Evolutionary conservation across 2,113 vertebrate genomes (phyloP), one percentile per base, ranked within the genome.

Genomic region (Pseudois nayaur): DNA sequence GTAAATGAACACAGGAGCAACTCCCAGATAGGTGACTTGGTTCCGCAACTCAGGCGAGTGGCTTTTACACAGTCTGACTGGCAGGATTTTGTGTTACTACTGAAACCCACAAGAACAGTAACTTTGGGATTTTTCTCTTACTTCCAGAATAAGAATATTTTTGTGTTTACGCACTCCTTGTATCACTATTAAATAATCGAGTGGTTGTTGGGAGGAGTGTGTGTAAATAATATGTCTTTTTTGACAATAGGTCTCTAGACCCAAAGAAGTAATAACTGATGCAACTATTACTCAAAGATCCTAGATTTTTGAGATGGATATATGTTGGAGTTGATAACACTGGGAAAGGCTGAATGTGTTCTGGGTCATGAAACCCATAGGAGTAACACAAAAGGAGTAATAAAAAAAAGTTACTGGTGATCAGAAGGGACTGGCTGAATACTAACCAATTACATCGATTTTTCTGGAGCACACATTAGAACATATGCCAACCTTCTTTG

Each of bases 121-220:
- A 60, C 6, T 82, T 85, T 29, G 5, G 31, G 60, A 15, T 29
- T 62, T 86, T 67, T 81, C 43, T 59, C n/a, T 89, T 45, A 67
- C 57, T 79, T 91, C 64, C 45, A 55, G 27, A 82, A 87, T 85
- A 50, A 64, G 21, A 50, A 27, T 78, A 36, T 25, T 84, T 89
- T 84, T 93, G 27, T 16, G 2, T 59, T 48, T 85, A 59, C 33
- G 2, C 6, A 74, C 9, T 60, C 25, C 23, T 59, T 84, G 10
- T 94, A 92, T 92, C 23, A 57, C 15, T 29, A 59, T 93, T 54
- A 76, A 89, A 36, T 86, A 97, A 94, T 2, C 25, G 4, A 87
- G 7, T 8, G 2, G 4, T n/a, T 85, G 1, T 13, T n/a, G 17
- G 6, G 3, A 93, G 5, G 4, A 94, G 5, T 8, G 9, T 67